phyloP scores from a whole-genome alignment of 2,113 vertebrate species.

The Callithrix jacchus region DNA sequence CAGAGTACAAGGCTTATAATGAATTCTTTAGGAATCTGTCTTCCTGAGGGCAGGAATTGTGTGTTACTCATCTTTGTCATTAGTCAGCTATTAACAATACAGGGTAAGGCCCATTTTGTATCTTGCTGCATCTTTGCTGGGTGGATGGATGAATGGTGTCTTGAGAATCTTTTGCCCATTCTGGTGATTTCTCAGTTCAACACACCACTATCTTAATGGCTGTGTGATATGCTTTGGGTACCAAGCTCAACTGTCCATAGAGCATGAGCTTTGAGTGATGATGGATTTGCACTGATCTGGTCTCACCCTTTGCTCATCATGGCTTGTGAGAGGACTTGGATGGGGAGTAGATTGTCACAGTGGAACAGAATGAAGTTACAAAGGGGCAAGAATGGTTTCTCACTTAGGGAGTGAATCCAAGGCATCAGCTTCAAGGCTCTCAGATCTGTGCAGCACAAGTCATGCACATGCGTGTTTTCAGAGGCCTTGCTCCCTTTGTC shows the following conservation, averaged over 20 bases:
- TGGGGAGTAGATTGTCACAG: background rate
- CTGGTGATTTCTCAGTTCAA: background rate
- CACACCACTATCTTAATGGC: background rate
- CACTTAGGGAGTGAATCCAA: background rate
- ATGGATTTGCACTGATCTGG: background rate
- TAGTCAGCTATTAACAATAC: background rate
- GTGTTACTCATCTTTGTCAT: background rate
- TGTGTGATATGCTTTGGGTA: background rate
- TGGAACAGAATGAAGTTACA: background rate
- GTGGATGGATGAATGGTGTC: background rate
- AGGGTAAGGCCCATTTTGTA: background rate
- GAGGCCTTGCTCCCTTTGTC: background rate
- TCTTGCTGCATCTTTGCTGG: background rate
- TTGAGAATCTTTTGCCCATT: background rate
- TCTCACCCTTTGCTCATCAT: background rate
- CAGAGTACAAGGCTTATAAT: background rate
- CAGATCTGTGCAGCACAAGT: background rate
- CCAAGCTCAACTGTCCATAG: background rate
- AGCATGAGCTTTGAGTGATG: background rate
- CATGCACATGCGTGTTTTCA: background rate
- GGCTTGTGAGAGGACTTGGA: background rate
- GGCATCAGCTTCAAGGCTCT: background rate
- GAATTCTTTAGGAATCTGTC: background rate
- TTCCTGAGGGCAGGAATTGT: background rate
- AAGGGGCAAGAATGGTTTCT: background rate